These are phyloP conservation scores for Thunnus maccoyii DNA, from an alignment of 2,113 vertebrate species.

Conservation along the genomic window DNA sequence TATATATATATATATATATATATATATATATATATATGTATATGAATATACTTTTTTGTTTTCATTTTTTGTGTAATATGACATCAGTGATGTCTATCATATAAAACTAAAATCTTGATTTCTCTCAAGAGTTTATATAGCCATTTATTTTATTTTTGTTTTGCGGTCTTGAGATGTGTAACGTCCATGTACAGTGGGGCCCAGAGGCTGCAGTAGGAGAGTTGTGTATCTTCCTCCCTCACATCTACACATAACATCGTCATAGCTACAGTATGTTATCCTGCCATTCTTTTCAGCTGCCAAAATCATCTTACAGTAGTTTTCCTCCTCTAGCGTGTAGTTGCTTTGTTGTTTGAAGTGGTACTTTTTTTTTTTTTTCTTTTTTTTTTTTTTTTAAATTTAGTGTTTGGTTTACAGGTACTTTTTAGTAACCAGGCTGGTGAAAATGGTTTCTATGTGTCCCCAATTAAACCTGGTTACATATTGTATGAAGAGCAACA, in stretches of 20 bases:
- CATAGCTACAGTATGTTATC: conserved; percentile 86
- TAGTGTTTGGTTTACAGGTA: conserved; percentile 97
- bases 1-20: conserved; percentile 66
- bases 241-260: conserved; percentile 81
- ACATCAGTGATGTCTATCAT: conserved; percentile 99
- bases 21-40: conserved; percentile 70
- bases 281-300: conserved; percentile 87
- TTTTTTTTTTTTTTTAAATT: conserved; percentile 81
- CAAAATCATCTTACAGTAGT: conserved; percentile 78
- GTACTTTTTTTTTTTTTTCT: conserved; percentile 85
- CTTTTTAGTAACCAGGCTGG: conserved; percentile 83
- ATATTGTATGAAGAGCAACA: conserved; percentile 84
- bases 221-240: conserved; percentile 82
- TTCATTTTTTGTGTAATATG: conserved; percentile 91
- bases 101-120: conserved; percentile 99
- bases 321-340: conserved; percentile 67
- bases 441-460: conserved; percentile 88
- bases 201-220: conserved; percentile 91
- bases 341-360: conserved; percentile 78
- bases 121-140: conserved; percentile 98
- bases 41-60: conserved; percentile 83
- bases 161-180: conserved; percentile 92
- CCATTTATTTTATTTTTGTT: conserved; percentile 89
- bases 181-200: conserved; percentile 89
- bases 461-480: conserved; percentile 82